Conservation (phyloP, 2,888 invertebrate genomes). For the Camponotus fellah region DNA sequence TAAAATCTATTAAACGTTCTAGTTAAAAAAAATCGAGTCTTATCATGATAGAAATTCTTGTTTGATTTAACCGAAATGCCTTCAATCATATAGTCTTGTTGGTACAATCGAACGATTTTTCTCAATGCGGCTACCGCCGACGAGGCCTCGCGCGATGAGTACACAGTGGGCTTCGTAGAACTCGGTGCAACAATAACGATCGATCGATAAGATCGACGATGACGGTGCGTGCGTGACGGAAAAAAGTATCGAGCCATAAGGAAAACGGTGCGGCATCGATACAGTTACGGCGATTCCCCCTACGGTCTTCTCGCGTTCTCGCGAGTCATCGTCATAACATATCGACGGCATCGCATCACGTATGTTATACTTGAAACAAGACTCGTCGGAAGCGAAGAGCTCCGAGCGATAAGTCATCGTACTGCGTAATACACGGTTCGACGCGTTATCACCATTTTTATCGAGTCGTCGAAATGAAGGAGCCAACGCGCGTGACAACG, state of each 20-base stretch:
- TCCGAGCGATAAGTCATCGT: slow-evolving; percentile 39
- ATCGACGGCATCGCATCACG: slow-evolving; percentile 52
- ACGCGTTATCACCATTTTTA: slow-evolving; percentile 50
- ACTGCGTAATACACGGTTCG: slow-evolving; percentile 30
- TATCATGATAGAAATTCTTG: no score
- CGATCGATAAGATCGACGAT: slow-evolving; percentile 64
- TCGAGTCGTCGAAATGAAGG: slow-evolving; percentile 25
- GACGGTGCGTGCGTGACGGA: slow-evolving; percentile 58
- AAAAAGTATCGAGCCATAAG: slow-evolving; percentile 40
- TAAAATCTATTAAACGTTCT: no score
- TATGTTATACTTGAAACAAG: slow-evolving; percentile 53
- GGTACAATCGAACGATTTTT: no score
- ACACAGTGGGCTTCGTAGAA: slow-evolving; percentile 31
- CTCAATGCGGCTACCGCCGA: slow-evolving; percentile 4
- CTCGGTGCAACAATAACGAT: slow-evolving; percentile 58
- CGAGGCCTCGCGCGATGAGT: slow-evolving; percentile 35
- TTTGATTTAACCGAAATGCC: no score
- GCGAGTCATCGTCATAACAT: slow-evolving; percentile 67
- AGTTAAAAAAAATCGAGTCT: no score
- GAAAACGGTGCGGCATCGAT: slow-evolving; percentile 57
- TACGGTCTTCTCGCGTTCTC: slow-evolving; percentile 29
- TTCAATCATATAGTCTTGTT: no score
- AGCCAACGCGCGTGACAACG: slow-evolving; percentile 32
- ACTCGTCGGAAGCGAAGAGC: slow-evolving; percentile 32
- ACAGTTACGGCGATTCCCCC: slow-evolving; percentile 58